phyloP scores from a whole-genome alignment of 2,113 vertebrate genomes.

The Pterocles orientalis region DNA sequence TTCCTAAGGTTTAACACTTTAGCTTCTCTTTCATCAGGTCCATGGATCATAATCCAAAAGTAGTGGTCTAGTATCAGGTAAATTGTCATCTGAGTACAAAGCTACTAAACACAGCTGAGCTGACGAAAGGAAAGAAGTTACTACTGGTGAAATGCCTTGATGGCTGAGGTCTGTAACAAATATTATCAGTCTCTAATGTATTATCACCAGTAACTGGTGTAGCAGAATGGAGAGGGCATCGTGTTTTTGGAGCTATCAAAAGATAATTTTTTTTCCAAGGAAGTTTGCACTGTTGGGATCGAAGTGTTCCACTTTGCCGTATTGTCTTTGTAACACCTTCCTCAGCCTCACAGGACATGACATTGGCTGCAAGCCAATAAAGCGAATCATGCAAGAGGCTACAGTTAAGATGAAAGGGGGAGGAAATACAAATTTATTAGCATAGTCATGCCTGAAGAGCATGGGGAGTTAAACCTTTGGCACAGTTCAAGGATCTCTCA shows the following conservation, averaged over 20 bases:
- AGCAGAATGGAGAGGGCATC: not conserved
- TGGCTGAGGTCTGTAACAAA: not conserved
- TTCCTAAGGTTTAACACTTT: not conserved
- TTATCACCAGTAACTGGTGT: not conserved
- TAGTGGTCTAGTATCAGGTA: not conserved
- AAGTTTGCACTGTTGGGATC: not conserved
- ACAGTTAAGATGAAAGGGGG: not conserved
- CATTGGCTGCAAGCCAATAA: not conserved
- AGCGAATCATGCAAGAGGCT: not conserved
- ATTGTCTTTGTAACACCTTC: not conserved
- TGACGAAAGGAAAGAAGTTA: not conserved
- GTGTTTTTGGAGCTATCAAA: not conserved
- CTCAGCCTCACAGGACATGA: not conserved
- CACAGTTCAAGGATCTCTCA: not conserved
- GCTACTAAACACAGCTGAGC: constrained; percentile 5
- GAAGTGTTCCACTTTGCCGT: not conserved
- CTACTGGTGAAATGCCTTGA: constrained; percentile 1
- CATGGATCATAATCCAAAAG: not conserved
- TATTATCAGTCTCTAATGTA: not conserved
- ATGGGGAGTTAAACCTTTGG: not conserved
- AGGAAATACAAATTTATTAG: constrained; percentile 29
- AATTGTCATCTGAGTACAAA: constrained; percentile 15
- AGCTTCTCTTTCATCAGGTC: not conserved
- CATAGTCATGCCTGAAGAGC: not conserved
- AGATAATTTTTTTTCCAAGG: not conserved